Evolutionary conservation across 2,888 invertebrate species (phyloP), one percentile per base, ranked within the genome.

Genomic region (Apomyelois bistriatella): DNA sequence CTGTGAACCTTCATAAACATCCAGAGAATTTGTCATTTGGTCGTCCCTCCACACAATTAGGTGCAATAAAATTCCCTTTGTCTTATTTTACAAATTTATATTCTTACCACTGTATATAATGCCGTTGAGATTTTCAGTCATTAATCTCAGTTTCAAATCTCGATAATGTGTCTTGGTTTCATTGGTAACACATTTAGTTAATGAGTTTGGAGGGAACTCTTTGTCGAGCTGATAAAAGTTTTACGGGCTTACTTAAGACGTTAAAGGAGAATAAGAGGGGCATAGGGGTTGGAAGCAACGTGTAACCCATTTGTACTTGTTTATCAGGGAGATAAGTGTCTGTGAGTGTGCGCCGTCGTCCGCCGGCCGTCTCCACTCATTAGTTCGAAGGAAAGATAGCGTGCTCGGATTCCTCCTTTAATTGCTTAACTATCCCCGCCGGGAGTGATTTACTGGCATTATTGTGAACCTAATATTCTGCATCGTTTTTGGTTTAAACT

Each of bases 251-350:
- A 76, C 70, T 84, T 79, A 77, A 84, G 79, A 79, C 76, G 78
- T 79, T 82, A 82, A 82, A 75, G 70, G 64, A 78, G 75, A 82
- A 79, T 80, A 79, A 79, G 72, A 70, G 72, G 72, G 72, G 68
- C 68, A 71, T 73, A 75, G 70, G 78, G 79, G 79, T 80, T 81
- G 75, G 76, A 74, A 78, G 74, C 72, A 77, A 73, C 74, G 75
- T 82, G 81, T 83, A 76, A 77, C 76, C 81, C 79, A 87, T 88
- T 87, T 86, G 86, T 86, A 82, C 77, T 83, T 79, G 79, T 88
- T 88, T 88, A 87, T 87, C 85, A 74, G 72, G 66, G 64, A 84
- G 85, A 86, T 85, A 86, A 84, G 80, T 78, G 76, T 74, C 70
- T 70, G 70, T 66, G 68, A 79, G 75, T 79, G 78, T 72, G 72